Evolutionary conservation across 2,113 vertebrate species (phyloP).

Genomic region (Butorides virescens): DNA sequence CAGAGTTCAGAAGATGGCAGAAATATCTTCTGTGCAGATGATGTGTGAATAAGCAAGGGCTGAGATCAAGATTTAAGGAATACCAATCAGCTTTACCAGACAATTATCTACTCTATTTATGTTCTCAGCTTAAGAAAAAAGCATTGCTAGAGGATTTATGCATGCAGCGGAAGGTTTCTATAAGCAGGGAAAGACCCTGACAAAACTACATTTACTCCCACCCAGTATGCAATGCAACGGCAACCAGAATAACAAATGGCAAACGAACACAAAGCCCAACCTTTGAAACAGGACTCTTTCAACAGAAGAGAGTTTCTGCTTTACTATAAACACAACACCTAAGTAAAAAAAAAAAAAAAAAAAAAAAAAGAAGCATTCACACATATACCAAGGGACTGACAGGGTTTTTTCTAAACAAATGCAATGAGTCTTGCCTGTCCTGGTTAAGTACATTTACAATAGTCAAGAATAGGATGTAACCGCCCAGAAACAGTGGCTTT

Average conservation of each 20-base stretch:
- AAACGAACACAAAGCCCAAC: not conserved
- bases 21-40: conserved; percentile 53
- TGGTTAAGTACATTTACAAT: not conserved
- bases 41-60: conserved; percentile 53
- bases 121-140: not conserved
- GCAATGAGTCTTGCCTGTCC: not conserved
- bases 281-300: not conserved
- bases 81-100: conserved; percentile 47
- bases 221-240: not conserved
- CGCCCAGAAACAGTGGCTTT: conserved; percentile 11
- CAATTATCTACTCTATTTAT: conserved; percentile 31
- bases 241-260: not conserved
- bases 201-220: not conserved
- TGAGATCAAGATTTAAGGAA: conserved; percentile 48
- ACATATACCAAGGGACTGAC: not conserved
- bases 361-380: not conserved
- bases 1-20: conserved; percentile 44
- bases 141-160: not conserved
- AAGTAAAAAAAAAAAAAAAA: not conserved
- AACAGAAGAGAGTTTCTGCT: not conserved
- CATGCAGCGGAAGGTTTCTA: not conserved
- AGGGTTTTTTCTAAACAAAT: not conserved
- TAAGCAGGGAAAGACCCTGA: not conserved
- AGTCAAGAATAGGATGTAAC: conserved; percentile 8
- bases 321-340: not conserved